Evolutionary conservation across 2,113 vertebrate species (phyloP), one percentile per base, ranked within the genome.

Genomic region (Eidolon helvum): DNA sequence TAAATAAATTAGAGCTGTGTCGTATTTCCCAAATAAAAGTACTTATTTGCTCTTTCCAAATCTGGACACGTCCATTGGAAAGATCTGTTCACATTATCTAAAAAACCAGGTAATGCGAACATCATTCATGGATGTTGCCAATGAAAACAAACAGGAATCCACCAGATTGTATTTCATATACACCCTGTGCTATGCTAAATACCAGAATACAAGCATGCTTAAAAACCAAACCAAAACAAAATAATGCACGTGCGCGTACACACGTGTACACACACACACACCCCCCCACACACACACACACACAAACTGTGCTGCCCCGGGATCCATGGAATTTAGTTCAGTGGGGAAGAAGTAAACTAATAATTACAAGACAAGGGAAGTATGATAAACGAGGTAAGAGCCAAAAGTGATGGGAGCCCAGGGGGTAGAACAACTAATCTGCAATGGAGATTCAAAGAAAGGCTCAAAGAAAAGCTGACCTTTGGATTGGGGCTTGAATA

Each of bases 11-110:
- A 48, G 1, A 80, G 45, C 14, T 69, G n/a, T 59, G 16, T 6
- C 26, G 40, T 30, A 63, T 11, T 35, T 72, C 33, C 43, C 33
- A 66, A 66, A 7, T 74, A 30, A 65, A 85, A 93, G 1, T 53
- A 72, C 71, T 48, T 61, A 19, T 94, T 15, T 14, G 35, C 6
- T 15, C 79, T 90, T 38, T 87, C 83, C 30, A 61, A 89, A 74
- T 18, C 72, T 40, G 87, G 15, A 0, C 38, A 28, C 35, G 7
- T 33, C 28, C 35, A 65, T 0, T 26, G 35, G 40, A 90, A 77
- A 63, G 26, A 40, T 10, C 24, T 18, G 4, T 30, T 30, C 59
- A 5, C 59, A 63, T 63, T 63, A 30, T 30, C 26, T 63, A 63
- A 30, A 63, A 19, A 82, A 72, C 14, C 24, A 43, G 78, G 50